Conservation (phyloP, 2,113 vertebrate species). For the Rhabdomys dilectus region DNA sequence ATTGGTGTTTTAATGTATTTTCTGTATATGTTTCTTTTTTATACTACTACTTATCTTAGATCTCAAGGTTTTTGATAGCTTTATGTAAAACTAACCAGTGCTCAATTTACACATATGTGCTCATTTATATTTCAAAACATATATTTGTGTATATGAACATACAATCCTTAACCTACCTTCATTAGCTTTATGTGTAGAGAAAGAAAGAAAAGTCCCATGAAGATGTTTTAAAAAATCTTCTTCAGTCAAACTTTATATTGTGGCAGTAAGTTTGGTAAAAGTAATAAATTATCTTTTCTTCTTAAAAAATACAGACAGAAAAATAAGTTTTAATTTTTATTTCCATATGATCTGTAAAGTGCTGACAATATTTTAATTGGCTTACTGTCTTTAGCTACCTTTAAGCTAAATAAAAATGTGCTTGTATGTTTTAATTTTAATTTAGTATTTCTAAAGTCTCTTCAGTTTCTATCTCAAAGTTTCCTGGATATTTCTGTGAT, state of each 20-base stretch:
- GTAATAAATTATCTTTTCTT: background rate
- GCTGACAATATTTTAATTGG: background rate
- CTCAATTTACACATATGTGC: background rate
- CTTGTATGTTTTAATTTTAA: background rate
- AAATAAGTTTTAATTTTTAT: background rate
- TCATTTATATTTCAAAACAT: background rate
- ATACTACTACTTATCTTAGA: background rate
- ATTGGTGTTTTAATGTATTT: background rate
- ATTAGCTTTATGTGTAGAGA: background rate
- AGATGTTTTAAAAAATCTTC: background rate
- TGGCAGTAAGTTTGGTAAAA: slow-evolving; percentile 16
- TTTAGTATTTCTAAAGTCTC: background rate
- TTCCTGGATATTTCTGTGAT: background rate
- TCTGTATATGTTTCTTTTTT: background rate
- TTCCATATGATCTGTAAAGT: background rate
- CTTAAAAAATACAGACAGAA: background rate
- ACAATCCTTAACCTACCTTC: background rate
- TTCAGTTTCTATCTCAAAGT: background rate
- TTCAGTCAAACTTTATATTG: background rate
- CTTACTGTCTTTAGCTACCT: background rate
- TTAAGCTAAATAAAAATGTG: background rate
- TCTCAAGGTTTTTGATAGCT: background rate
- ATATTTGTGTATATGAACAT: background rate
- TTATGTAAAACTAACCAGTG: background rate
- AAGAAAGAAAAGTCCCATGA: background rate